Percentiles rank a stretch among this genome's conserved stretches.
Evolutionary conservation across 35 echinoderm and acorn worm species (phyloP).

Genomic region (Lytechinus variegatus): DNA sequence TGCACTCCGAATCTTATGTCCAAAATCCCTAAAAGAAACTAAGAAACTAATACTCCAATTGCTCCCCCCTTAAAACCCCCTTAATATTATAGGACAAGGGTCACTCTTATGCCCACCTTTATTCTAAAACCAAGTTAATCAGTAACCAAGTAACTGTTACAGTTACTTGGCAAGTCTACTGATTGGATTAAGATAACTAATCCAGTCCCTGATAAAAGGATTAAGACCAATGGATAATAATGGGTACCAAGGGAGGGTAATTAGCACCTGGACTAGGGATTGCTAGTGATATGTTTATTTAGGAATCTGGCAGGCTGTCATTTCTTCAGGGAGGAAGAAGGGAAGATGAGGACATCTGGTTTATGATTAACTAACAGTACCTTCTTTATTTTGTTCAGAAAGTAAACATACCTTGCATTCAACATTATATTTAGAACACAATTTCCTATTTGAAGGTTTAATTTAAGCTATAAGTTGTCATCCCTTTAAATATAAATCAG

Average conservation of each 20-base stretch:
- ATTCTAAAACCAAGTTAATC: not conserved
- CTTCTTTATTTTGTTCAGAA: not conserved
- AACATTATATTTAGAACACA: no score
- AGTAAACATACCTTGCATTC: no score
- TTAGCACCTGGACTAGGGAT: not conserved
- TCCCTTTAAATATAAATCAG: no score
- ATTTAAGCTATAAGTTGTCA: no score
- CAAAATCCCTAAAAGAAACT: not conserved
- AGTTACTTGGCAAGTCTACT: not conserved
- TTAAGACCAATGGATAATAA: not conserved
- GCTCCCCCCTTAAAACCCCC: no score
- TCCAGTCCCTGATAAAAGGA: not conserved
- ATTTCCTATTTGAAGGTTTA: no score
- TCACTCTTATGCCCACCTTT: not conserved
- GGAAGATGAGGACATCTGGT: not conserved
- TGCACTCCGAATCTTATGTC: not conserved
- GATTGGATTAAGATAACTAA: conserved; percentile 5
- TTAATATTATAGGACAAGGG: not conserved
- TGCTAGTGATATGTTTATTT: conserved; percentile 30
- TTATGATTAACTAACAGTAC: not conserved
- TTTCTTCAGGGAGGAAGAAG: not conserved
- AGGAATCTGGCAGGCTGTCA: not conserved
- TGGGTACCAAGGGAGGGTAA: not conserved
- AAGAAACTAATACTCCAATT: no score
- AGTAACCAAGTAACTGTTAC: not conserved